phyloP scores from a whole-genome alignment of 2,113 vertebrate species.

The Leiothrix lutea region DNA sequence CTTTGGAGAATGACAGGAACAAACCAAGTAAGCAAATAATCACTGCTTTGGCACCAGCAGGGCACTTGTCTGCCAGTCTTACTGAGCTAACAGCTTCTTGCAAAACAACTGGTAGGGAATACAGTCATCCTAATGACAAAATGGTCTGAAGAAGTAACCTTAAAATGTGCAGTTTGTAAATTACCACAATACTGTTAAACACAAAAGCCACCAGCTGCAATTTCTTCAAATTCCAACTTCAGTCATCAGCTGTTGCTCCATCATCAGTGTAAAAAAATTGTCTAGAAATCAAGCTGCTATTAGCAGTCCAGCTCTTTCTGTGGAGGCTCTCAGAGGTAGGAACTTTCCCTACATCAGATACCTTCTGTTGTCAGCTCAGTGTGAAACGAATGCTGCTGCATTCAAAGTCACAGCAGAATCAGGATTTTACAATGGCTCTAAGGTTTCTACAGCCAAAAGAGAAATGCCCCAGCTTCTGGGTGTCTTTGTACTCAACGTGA shows the following conservation, averaged over 20 bases:
- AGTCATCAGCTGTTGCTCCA: neutral
- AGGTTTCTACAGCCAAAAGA: neutral
- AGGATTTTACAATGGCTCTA: neutral
- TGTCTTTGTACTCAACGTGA: neutral
- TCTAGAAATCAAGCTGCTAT: neutral
- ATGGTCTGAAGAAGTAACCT: neutral
- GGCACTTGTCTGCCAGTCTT: neutral
- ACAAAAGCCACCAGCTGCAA: neutral
- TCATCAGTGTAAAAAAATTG: neutral
- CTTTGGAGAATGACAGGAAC: slow-evolving; percentile 52
- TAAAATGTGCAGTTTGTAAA: neutral
- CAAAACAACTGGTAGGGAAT: neutral
- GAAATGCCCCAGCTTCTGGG: neutral
- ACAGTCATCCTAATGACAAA: neutral
- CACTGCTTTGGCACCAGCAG: slow-evolving; percentile 12
- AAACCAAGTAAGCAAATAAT: slow-evolving; percentile 41
- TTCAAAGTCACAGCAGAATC: neutral
- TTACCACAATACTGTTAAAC: neutral
- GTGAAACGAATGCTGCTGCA: neutral
- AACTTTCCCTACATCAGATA: neutral
- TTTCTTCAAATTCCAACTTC: neutral
- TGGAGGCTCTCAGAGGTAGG: neutral
- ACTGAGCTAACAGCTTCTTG: neutral
- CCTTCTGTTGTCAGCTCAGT: neutral
- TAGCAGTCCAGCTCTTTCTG: neutral